Conservation (phyloP, 2,113 vertebrate genomes). For the Callospermophilus lateralis region DNA sequence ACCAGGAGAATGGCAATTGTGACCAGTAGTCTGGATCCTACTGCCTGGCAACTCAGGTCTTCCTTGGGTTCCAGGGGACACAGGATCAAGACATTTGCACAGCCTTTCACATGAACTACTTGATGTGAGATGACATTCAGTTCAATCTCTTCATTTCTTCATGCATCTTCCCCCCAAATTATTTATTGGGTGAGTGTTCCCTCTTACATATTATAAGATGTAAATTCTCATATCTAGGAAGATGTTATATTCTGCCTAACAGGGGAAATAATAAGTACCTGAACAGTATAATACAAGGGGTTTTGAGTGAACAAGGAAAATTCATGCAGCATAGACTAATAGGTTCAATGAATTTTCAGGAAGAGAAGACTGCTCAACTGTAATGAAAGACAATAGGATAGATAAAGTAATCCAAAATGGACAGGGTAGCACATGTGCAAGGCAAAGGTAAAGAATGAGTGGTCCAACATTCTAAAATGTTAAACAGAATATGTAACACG, state of each 20-base stretch:
- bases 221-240: background rate
- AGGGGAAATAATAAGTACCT: background rate
- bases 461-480: background rate
- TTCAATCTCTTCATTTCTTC: background rate
- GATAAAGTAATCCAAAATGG: background rate
- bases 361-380: background rate
- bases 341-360: background rate
- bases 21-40: too few relatives aligned
- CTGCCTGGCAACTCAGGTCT: background rate
- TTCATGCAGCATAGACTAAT: background rate
- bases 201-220: background rate
- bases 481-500: background rate
- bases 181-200: background rate
- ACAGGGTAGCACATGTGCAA: background rate
- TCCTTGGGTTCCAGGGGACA: background rate
- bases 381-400: background rate
- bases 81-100: accelerated
- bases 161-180: background rate
- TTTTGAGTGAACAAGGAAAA: background rate
- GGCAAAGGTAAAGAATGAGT: background rate
- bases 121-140: background rate
- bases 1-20: background rate
- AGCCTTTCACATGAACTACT: background rate
- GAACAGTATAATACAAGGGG: accelerated
- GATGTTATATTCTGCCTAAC: background rate